Conservation (phyloP, 1,140 invertebrate genomes). For the Bombus sibiricus region DNA sequence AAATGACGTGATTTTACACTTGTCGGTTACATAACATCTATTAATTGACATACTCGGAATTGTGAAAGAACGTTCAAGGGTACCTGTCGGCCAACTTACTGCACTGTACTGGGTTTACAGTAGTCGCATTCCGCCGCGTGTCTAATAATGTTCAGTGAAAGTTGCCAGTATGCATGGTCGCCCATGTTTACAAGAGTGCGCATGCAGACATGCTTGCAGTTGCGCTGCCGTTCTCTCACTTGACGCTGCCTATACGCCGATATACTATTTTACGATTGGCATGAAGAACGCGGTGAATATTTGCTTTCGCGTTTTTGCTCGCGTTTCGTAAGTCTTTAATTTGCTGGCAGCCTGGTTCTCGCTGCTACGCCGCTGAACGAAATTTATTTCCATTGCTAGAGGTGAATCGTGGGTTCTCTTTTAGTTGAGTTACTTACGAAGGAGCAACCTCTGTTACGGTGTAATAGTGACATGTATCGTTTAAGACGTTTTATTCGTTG, state of each 20-base stretch:
- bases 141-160: slow-evolving; percentile 82
- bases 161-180: slow-evolving; percentile 74
- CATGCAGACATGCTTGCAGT: slow-evolving; percentile 64
- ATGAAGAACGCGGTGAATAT: not conserved
- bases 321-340: not conserved
- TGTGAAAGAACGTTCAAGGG: slow-evolving; percentile 2
- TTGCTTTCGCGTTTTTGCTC: not conserved
- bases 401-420: not conserved
- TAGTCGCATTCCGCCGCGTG: slow-evolving; percentile 81
- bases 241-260: not conserved
- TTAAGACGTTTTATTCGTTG: not conserved
- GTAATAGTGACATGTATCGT: not conserved
- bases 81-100: slow-evolving; percentile 50
- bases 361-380: no score
- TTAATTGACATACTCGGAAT: not conserved
- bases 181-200: slow-evolving; percentile 73
- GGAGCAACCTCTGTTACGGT: not conserved
- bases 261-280: not conserved
- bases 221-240: slow-evolving; percentile 36
- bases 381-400: not conserved
- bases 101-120: slow-evolving; percentile 70
- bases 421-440: not conserved
- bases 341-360: not conserved
- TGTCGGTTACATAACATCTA: no score
- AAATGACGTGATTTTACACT: no score